phyloP scores from a whole-genome alignment of 64 coral and sea anemone species.

The Dendronephthya gigantea region DNA sequence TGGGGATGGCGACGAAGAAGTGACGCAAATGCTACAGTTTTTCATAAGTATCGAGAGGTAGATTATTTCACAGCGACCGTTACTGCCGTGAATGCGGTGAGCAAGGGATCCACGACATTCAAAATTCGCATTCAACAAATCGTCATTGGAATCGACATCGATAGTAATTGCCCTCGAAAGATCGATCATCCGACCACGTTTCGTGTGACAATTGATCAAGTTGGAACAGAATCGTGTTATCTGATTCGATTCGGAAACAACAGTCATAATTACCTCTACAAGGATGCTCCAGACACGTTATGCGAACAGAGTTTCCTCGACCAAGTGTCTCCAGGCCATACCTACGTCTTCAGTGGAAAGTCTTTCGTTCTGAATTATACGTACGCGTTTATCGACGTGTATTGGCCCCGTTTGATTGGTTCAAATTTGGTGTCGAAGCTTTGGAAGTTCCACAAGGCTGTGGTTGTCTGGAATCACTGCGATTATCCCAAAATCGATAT shows the following conservation, averaged over 20 bases:
- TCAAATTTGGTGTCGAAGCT: neutral
- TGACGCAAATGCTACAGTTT: conserved; percentile 16
- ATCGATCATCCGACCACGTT: conserved; percentile 19
- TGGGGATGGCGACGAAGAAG: conserved; percentile 23
- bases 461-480: neutral
- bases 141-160: neutral
- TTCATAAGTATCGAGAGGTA: conserved; percentile 29
- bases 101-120: neutral
- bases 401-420: neutral
- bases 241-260: conserved; percentile 62
- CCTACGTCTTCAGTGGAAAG: neutral
- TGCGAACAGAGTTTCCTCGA: conserved; percentile 30
- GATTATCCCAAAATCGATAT: neutral
- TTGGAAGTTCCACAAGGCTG: neutral
- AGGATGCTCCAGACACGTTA: conserved; percentile 25
- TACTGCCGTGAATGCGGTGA: conserved; percentile 46
- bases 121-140: neutral
- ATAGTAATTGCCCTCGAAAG: conserved; percentile 36
- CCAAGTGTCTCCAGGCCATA: too few relatives aligned
- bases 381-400: neutral
- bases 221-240: conserved; percentile 60
- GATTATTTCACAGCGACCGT: conserved; percentile 19
- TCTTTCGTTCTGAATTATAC: neutral
- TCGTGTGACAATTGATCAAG: conserved; percentile 27
- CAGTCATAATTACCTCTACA: conserved; percentile 45